Conservation (phyloP, 1,140 invertebrate genomes). For the Drosophila leontia region DNA sequence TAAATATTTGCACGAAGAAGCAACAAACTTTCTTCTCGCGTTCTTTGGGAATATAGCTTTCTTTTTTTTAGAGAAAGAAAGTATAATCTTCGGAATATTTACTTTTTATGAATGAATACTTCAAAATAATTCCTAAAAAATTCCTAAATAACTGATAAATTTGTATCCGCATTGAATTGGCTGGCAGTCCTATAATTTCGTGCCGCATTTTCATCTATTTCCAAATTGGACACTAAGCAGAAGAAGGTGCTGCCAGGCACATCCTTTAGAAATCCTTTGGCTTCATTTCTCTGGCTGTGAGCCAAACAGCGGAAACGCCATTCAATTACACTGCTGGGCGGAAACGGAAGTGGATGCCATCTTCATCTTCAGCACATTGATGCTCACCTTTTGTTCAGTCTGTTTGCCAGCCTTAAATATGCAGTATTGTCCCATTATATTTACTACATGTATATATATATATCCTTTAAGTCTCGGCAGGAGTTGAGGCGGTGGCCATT, state of each 20-base stretch:
- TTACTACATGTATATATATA: not conserved
- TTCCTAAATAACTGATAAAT: not conserved
- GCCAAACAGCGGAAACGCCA: slow-evolving; percentile 29
- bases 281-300: not conserved
- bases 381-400: slow-evolving; percentile 24
- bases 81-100: too few species aligned
- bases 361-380: slow-evolving; percentile 21
- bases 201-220: slow-evolving; percentile 5
- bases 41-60: not conserved
- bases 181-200: not conserved
- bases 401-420: slow-evolving; percentile 28
- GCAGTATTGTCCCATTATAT: slow-evolving; percentile 28
- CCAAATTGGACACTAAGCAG: slow-evolving; percentile 12
- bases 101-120: too few species aligned
- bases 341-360: slow-evolving; percentile 28
- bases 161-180: not conserved
- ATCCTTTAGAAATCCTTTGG: not conserved
- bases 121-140: too few species aligned
- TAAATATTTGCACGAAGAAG: slow-evolving; percentile 22
- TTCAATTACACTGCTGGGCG: slow-evolving; percentile 9
- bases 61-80: not conserved
- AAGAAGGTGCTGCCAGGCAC: not conserved
- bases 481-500: slow-evolving; percentile 6
- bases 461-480: slow-evolving; percentile 4
- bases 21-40: slow-evolving; percentile 2